phyloP scores from a whole-genome alignment of 2,113 vertebrate species.

The Tonatia bakeri region DNA sequence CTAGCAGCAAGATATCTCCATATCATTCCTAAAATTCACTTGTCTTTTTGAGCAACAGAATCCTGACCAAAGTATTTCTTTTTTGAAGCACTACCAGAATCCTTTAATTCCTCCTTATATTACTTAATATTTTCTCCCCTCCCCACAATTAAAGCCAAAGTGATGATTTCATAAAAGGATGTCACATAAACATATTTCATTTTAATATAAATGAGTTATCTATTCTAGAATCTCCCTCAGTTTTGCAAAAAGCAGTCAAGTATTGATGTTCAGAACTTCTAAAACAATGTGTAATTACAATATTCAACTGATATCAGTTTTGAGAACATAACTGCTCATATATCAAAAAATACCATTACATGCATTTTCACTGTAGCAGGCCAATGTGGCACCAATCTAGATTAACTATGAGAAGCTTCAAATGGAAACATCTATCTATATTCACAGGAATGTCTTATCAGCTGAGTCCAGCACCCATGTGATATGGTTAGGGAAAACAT shows the following conservation, averaged over 20 bases:
- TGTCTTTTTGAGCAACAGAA: constrained; percentile 4
- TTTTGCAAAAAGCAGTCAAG: not conserved
- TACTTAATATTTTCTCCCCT: not conserved
- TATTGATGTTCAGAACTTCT: not conserved
- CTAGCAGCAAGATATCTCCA: constrained; percentile 39
- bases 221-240: not conserved
- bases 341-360: not conserved
- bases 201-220: not conserved
- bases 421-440: not conserved
- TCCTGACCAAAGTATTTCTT: not conserved
- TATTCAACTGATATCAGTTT: not conserved
- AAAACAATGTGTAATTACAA: not conserved
- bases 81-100: not conserved
- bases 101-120: not conserved
- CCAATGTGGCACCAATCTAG: not conserved
- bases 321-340: not conserved
- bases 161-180: not conserved
- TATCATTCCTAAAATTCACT: not conserved
- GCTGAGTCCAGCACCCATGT: not conserved
- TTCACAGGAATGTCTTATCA: not conserved
- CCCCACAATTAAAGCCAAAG: not conserved
- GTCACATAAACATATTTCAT: not conserved
- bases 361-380: not conserved
- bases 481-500: not conserved
- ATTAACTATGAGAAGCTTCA: not conserved